Evolutionary conservation across 2,113 vertebrate genomes (phyloP), one percentile per base, ranked within the genome.

Genomic region (Chionodraco myersi): DNA sequence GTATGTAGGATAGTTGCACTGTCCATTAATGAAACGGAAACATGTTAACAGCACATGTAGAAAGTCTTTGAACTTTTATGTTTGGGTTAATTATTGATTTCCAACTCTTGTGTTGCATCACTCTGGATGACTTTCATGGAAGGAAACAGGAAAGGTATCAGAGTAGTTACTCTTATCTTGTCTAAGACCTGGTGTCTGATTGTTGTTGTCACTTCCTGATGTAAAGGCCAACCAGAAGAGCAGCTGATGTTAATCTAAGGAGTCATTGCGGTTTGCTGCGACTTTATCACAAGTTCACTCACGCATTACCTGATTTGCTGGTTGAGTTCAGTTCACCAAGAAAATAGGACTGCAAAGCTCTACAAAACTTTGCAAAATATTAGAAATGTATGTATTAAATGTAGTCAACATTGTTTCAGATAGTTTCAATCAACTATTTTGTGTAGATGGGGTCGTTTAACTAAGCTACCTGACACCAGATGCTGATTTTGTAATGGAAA

Each of bases 181-280:
- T 71, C 67, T 34, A 49, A 48, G 52, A 72, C 54, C 64, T 70
- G 49, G 80, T 65, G 86, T 82, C 72, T 52, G 71, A 78, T 79
- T 72, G 63, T 52, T 70, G 44, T 70, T 79, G 83, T 85, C 80
- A 89, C 82, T 92, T 92, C 86, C 86, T 85, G 72, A 18, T 72
- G 54, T 47, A 45, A 44, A 49, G 59, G 60, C 48, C 16, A 68
- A 77, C 63, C 66, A 81, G 26, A 51, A 34, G 26, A 53, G 26
- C 66, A 57, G 48, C 47, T 61, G 53, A 75, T 74, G 59, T 49
- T 45, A 83, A 63, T 57, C 53, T 54, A 2, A 69, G 13, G 44
- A 18, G 18, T 44, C 26, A 13, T 41, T 15, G 8, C 52, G 36
- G 12, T 34, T 64, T 30, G 21, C 64, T n/a, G 2, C 44, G 14